Percentiles rank a stretch among this genome's conserved stretches.
Conservation (phyloP, 2,888 invertebrate genomes). For the Smittia aterrima region DNA sequence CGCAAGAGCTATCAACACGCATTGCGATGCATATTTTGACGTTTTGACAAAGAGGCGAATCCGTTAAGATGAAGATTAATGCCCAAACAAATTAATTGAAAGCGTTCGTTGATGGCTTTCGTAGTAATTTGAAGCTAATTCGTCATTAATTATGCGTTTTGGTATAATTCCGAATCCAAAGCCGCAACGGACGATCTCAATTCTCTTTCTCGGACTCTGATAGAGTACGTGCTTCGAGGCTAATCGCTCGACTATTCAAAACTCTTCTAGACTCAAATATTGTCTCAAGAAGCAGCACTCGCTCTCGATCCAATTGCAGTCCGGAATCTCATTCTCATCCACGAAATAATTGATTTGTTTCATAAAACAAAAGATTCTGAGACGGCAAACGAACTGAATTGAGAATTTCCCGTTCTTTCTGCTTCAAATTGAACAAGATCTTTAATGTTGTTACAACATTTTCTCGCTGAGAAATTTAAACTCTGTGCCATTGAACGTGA, state of each 20-base stretch:
- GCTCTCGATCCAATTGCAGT: no score
- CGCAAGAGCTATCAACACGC: no score
- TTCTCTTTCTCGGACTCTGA: not conserved
- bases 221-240: not conserved
- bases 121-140: no score
- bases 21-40: no score
- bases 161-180: not conserved
- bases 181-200: constrained; percentile 4
- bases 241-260: not conserved
- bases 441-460: not conserved
- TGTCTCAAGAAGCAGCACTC: not conserved
- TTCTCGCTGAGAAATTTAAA: not conserved
- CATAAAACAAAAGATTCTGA: not conserved
- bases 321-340: not conserved
- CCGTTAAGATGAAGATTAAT: no score
- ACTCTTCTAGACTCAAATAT: not conserved
- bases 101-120: no score
- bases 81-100: no score
- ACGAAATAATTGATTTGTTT: not conserved
- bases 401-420: not conserved
- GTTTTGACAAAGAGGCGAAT: no score
- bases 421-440: not conserved
- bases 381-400: not conserved
- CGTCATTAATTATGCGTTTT: not conserved
- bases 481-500: not conserved